phyloP scores from a whole-genome alignment of 1,140 invertebrate genomes.

The Ips nitidus region DNA sequence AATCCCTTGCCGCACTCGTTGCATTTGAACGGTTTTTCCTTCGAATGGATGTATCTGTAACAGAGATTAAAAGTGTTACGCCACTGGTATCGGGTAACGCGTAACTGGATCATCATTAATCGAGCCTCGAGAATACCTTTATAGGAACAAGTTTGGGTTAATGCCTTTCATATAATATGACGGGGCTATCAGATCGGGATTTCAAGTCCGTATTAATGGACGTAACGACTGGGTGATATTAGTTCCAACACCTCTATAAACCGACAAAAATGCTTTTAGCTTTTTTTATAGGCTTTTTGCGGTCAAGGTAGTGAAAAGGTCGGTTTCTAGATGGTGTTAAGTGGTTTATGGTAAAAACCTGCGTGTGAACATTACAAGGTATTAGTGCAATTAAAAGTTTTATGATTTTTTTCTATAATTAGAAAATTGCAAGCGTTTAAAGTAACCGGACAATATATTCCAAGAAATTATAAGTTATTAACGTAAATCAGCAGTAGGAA shows the following conservation, averaged over 20 bases:
- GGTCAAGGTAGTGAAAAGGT: not conserved
- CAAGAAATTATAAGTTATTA: too few species aligned
- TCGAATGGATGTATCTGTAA: conserved; percentile 93
- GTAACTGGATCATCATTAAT: conserved; percentile 4
- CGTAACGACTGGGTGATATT: conserved; percentile 11
- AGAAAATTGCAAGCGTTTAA: too few species aligned
- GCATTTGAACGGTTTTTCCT: conserved; percentile 97
- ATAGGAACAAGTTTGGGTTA: conserved; percentile 8
- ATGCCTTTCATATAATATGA: conserved; percentile 1
- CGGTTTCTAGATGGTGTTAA: conserved; percentile 1
- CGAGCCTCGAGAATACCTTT: not conserved
- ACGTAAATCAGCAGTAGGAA: too few species aligned
- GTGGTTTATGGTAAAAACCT: conserved; percentile 5
- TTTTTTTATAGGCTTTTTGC: conserved; percentile 5
- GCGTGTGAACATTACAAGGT: not conserved
- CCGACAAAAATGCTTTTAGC: conserved; percentile 22
- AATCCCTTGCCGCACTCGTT: conserved; percentile 95
- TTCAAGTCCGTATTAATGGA: conserved; percentile 12
- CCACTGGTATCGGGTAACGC: not conserved
- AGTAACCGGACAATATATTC: too few species aligned
- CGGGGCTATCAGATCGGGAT: conserved; percentile 4
- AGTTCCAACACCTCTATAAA: conserved; percentile 17
- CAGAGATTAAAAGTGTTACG: conserved; percentile 6
- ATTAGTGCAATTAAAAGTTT: too few species aligned
- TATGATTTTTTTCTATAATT: too few species aligned